Percentiles rank a stretch among this genome's conserved stretches.
Conservation (phyloP, 2,113 vertebrate species). For the Pedetes capensis region DNA sequence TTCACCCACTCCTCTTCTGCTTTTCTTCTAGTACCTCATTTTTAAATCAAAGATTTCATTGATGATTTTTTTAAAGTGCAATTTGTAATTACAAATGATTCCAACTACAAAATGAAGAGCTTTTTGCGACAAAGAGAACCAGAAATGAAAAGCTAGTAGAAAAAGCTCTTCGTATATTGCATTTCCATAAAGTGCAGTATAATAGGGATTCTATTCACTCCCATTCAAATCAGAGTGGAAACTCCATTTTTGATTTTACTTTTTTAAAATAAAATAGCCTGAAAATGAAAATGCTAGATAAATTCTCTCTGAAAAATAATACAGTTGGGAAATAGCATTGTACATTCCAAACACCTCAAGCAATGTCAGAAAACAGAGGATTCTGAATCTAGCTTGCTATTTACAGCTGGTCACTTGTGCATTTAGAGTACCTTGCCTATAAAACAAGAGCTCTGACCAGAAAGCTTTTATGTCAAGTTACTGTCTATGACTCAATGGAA, state of each 20-base stretch:
- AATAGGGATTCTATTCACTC: slow-evolving; percentile 13
- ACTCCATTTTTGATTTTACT: background rate
- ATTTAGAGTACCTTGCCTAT: background rate
- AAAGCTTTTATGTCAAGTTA: background rate
- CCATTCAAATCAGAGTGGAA: background rate
- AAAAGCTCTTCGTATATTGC: slow-evolving; percentile 33
- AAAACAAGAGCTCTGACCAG: background rate
- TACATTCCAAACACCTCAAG: background rate
- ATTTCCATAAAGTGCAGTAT: slow-evolving; percentile 52
- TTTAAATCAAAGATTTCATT: slow-evolving; percentile 75
- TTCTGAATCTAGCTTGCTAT: background rate
- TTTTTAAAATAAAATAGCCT: background rate
- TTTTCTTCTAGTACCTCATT: slow-evolving; percentile 54
- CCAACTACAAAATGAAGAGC: slow-evolving; percentile 56
- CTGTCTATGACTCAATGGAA: background rate
- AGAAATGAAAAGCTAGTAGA: slow-evolving; percentile 68
- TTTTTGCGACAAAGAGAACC: slow-evolving; percentile 61
- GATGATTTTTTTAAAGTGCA: slow-evolving; percentile 71
- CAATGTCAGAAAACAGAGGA: background rate
- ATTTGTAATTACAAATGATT: slow-evolving; percentile 69
- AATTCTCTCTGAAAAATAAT: background rate
- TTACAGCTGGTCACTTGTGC: background rate
- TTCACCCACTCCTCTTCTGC: background rate
- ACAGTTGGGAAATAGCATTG: background rate
- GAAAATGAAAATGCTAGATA: slow-evolving; percentile 39